Percentiles rank a stretch among this genome's conserved stretches.
phyloP scores from a whole-genome alignment of 2,797 vertebrate genomes.

The Selene dorsalis region DNA sequence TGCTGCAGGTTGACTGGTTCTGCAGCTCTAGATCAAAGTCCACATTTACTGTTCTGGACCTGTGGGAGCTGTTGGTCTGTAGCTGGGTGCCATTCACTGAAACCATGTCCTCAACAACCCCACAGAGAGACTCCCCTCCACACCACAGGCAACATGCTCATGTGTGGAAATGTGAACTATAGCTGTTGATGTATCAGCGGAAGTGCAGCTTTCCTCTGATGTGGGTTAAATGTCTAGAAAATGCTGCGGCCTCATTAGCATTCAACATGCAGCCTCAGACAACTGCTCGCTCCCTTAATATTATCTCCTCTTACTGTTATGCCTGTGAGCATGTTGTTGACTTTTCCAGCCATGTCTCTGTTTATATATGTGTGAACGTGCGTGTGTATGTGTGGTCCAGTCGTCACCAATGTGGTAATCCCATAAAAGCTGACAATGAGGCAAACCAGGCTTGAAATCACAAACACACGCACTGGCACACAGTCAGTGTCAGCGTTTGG shows the following conservation, averaged over 20 bases:
- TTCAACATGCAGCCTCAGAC: slow-evolving; percentile 60
- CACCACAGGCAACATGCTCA: slow-evolving; percentile 8
- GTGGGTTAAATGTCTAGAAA: slow-evolving; percentile 69
- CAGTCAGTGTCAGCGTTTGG: slow-evolving; percentile 21
- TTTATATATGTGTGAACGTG: not conserved
- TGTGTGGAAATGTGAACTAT: slow-evolving; percentile 24
- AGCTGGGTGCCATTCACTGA: slow-evolving; percentile 3
- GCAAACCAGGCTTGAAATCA: slow-evolving; percentile 55
- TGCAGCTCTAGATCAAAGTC: slow-evolving; percentile 3
- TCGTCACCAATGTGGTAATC: slow-evolving; percentile 58
- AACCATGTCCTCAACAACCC: slow-evolving; percentile 2
- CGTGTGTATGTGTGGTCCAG: slow-evolving; percentile 28
- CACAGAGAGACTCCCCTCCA: not conserved
- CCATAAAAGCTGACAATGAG: slow-evolving; percentile 68
- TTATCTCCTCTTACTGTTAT: slow-evolving; percentile 44
- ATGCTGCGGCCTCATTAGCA: slow-evolving; percentile 67
- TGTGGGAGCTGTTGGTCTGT: slow-evolving; percentile 7
- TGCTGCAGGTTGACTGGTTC: not conserved
- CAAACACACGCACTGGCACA: slow-evolving; percentile 17
- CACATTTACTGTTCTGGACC: slow-evolving; percentile 11
- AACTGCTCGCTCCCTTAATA: slow-evolving; percentile 51
- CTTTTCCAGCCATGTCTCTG: slow-evolving; percentile 19
- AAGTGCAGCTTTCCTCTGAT: slow-evolving; percentile 47
- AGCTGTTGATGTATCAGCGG: slow-evolving; percentile 36
- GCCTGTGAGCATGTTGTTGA: slow-evolving; percentile 40